A percentile compares a stretch with the other conserved stretches of the same genome.
These are phyloP conservation scores for Cheilosia soror DNA, from an alignment of 2,888 invertebrate genomes.

Conservation along the genomic window DNA sequence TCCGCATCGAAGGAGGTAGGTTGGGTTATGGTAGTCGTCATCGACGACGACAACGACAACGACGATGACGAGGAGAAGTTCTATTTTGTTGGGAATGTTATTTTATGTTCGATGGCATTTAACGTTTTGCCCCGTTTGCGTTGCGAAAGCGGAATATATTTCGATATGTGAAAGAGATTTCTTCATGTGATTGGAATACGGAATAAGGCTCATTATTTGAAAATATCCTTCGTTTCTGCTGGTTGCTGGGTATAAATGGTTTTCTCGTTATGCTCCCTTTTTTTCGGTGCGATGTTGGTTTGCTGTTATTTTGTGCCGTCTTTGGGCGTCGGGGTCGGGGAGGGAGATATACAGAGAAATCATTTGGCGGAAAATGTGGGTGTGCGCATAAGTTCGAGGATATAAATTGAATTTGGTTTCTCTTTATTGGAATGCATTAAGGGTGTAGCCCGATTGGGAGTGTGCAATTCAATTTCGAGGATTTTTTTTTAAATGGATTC, in stretches of 20 bases:
- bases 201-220: slow-evolving; percentile 75
- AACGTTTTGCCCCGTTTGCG: slow-evolving; percentile 73
- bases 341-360: slow-evolving; percentile 22
- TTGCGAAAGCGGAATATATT: slow-evolving; percentile 64
- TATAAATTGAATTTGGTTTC: slow-evolving; percentile 70
- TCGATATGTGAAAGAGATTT: slow-evolving; percentile 74
- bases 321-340: neutral
- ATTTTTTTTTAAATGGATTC: slow-evolving; percentile 4
- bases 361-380: slow-evolving; percentile 56
- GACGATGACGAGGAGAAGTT: slow-evolving; percentile 54
- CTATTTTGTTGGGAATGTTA: slow-evolving; percentile 71
- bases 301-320: neutral
- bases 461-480: slow-evolving; percentile 55
- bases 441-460: slow-evolving; percentile 64
- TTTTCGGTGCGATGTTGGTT: slow-evolving; percentile 17
- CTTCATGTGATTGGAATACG: slow-evolving; percentile 75
- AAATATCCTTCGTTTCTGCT: slow-evolving; percentile 68
- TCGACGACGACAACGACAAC: slow-evolving; percentile 3
- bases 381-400: slow-evolving; percentile 62
- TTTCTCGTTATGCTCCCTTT: slow-evolving; percentile 53
- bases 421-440: slow-evolving; percentile 64
- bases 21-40: slow-evolving; percentile 25
- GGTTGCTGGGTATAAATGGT: slow-evolving; percentile 52
- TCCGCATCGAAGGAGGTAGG: slow-evolving; percentile 46
- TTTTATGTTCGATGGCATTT: slow-evolving; percentile 74